These are phyloP conservation scores for Labrus mixtus DNA, from an alignment of 2,113 vertebrate species.

Conservation along the genomic window DNA sequence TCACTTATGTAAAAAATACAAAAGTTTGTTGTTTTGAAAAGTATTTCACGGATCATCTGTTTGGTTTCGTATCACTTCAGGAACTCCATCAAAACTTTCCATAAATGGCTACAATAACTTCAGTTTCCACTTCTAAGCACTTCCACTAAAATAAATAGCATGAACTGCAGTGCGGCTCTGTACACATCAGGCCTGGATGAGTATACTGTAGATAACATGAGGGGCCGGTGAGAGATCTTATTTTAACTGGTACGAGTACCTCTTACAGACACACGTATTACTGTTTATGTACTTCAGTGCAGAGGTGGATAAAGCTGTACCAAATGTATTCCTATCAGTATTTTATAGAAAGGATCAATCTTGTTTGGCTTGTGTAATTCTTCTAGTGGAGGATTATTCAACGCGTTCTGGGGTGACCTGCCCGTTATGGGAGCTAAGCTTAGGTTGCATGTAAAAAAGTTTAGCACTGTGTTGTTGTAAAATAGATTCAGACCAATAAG, in stretches of 20 bases:
- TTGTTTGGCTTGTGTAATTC: conserved; percentile 4
- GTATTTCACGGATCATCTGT: neutral
- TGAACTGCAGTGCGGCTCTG: neutral
- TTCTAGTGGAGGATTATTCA: neutral
- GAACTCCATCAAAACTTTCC: neutral
- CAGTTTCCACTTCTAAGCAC: neutral
- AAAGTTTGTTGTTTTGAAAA: neutral
- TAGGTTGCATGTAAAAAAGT: neutral
- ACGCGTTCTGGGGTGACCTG: neutral
- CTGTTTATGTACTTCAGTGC: neutral
- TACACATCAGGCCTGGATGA: neutral
- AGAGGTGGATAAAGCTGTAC: neutral
- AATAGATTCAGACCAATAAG: neutral
- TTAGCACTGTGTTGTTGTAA: neutral
- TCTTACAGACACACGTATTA: neutral
- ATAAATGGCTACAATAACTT: neutral
- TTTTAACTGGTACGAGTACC: neutral
- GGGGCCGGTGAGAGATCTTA: neutral
- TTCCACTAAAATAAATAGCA: neutral
- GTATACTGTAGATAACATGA: neutral
- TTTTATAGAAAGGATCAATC: neutral
- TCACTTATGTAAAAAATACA: too few species aligned
- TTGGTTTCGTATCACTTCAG: neutral
- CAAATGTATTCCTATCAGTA: neutral
- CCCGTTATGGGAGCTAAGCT: neutral